Conservation (phyloP, 1,140 invertebrate species). For the Hestina assimilis region DNA sequence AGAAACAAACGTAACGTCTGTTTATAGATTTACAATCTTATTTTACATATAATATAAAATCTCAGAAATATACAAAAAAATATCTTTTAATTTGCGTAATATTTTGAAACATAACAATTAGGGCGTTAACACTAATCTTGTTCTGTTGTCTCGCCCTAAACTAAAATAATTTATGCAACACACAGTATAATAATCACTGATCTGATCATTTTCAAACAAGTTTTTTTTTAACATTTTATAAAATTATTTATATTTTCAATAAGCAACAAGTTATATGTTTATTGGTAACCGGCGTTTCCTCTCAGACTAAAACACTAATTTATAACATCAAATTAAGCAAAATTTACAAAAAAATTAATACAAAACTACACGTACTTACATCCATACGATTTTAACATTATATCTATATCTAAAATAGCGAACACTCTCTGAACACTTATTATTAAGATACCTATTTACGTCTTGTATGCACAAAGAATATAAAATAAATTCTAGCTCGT, state of each 20-base stretch:
- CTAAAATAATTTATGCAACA: slow-evolving; percentile 65
- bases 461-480: slow-evolving; percentile 58
- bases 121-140: slow-evolving; percentile 27
- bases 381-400: slow-evolving; percentile 48
- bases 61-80: slow-evolving; percentile 52
- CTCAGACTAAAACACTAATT: slow-evolving; percentile 76
- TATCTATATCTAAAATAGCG: slow-evolving; percentile 57
- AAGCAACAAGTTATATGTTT: slow-evolving; percentile 77
- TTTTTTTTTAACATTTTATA: slow-evolving; percentile 74
- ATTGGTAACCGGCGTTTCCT: slow-evolving; percentile 77
- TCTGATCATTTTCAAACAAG: slow-evolving; percentile 63
- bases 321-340: slow-evolving; percentile 69
- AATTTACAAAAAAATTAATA: slow-evolving; percentile 68
- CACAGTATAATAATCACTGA: slow-evolving; percentile 52
- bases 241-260: slow-evolving; percentile 75
- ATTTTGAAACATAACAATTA: slow-evolving; percentile 69
- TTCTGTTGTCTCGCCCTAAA: slow-evolving; percentile 42
- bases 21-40: slow-evolving; percentile 34
- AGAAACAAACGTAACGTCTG: slow-evolving; percentile 30
- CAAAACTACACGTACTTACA: slow-evolving; percentile 63
- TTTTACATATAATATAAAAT: slow-evolving; percentile 56
- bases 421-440: slow-evolving; percentile 69
- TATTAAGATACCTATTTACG: slow-evolving; percentile 46
- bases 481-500: slow-evolving; percentile 43
- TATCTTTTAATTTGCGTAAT: slow-evolving; percentile 50